Conservation (phyloP, 2,888 invertebrate genomes). For the Pardosa pseudoannulata region DNA sequence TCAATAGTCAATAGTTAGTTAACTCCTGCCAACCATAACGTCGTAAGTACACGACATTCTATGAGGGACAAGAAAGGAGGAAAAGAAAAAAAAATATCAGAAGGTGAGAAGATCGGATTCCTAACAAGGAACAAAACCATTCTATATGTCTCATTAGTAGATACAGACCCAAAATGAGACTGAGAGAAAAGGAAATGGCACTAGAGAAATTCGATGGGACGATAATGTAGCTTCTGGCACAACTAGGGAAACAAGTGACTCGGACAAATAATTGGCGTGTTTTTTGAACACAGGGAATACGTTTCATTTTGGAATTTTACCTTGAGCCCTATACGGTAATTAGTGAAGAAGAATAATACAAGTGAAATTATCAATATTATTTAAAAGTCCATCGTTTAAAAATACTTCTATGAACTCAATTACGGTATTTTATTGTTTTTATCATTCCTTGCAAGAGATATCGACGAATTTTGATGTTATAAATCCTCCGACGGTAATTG, state of each 20-base stretch:
- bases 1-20: constrained; percentile 30
- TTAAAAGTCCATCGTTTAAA: too few species aligned
- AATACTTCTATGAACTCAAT: too few species aligned
- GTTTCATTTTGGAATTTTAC: too few species aligned
- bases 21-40: constrained; percentile 33
- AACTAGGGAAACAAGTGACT: not conserved
- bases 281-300: too few species aligned
- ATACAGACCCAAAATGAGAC: not conserved
- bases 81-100: constrained; percentile 1
- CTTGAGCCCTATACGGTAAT: too few species aligned
- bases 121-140: constrained; percentile 60
- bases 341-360: too few species aligned
- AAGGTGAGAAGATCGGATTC: constrained; percentile 30
- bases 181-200: not conserved
- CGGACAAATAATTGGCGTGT: not conserved
- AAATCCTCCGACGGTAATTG: too few species aligned
- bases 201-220: not conserved
- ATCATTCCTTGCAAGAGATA: too few species aligned
- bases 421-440: too few species aligned
- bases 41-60: constrained; percentile 23
- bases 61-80: not conserved
- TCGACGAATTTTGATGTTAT: too few species aligned
- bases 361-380: too few species aligned
- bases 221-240: not conserved
- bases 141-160: constrained; percentile 60